phyloP scores from a whole-genome alignment of 2,888 invertebrate genomes.

The Conistra vaccinii region DNA sequence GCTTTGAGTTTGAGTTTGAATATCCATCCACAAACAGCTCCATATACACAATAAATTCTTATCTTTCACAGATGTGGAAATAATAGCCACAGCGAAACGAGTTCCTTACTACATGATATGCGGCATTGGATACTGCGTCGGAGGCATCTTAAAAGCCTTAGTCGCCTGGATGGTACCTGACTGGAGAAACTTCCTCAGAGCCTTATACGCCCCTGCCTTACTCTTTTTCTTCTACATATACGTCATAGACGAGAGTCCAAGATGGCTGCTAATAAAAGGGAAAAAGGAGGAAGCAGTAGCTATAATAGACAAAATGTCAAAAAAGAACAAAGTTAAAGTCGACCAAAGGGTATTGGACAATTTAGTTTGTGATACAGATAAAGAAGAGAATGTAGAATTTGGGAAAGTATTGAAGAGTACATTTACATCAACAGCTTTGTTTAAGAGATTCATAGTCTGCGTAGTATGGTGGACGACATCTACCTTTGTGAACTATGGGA shows the following conservation, averaged over 20 bases:
- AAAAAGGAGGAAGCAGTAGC: slow-evolving; percentile 91
- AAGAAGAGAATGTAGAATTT: slow-evolving; percentile 70
- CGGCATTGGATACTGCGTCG: slow-evolving; percentile 75
- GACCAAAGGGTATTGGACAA: slow-evolving; percentile 74
- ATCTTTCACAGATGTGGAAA: slow-evolving; percentile 80
- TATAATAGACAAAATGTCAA: slow-evolving; percentile 92
- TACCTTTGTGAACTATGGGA: slow-evolving; percentile 94
- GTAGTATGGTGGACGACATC: slow-evolving; percentile 91
- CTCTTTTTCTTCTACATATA: slow-evolving; percentile 92
- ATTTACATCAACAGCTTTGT: slow-evolving; percentile 77
- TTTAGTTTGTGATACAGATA: slow-evolving; percentile 67
- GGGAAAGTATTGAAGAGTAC: slow-evolving; percentile 76
- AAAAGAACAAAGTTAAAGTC: slow-evolving; percentile 79
- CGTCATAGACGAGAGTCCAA: slow-evolving; percentile 93
- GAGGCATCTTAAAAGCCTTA: slow-evolving; percentile 73
- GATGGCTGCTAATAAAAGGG: slow-evolving; percentile 95
- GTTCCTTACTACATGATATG: slow-evolving; percentile 76
- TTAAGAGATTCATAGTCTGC: slow-evolving; percentile 82
- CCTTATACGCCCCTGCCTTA: slow-evolving; percentile 93
- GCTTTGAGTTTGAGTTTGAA: no score
- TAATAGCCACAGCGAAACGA: slow-evolving; percentile 79
- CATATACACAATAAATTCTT: background rate
- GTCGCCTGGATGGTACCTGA: slow-evolving; percentile 88
- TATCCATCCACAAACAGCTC: no score
- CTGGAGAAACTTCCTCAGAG: slow-evolving; percentile 93